These are phyloP conservation scores for Molossus molossus DNA, from an alignment of 2,797 vertebrate genomes.

Conservation along the genomic window DNA sequence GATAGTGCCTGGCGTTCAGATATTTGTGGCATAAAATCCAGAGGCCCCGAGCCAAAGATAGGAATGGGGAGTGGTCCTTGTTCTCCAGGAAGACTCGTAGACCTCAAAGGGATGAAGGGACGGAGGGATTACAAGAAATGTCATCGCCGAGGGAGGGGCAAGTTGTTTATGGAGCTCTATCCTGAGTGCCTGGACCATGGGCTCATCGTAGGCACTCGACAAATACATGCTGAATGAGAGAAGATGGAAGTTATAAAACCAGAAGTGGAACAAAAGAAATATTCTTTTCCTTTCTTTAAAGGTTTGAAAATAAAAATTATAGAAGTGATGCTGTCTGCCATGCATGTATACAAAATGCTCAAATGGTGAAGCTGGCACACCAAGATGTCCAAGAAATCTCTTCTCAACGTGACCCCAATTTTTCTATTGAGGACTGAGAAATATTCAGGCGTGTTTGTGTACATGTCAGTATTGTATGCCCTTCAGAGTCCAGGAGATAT, in stretches of 20 bases:
- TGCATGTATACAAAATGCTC: background rate
- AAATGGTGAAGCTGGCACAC: slow-evolving; percentile 5
- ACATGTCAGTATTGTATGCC: background rate
- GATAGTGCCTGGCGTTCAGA: slow-evolving; percentile 17
- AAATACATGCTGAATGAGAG: background rate
- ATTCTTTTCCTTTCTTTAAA: slow-evolving; percentile 40
- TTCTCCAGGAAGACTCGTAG: background rate
- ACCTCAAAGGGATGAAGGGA: background rate
- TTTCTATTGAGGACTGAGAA: background rate
- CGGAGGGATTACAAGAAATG: background rate
- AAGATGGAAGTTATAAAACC: background rate
- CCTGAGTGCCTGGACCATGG: rapidly evolving
- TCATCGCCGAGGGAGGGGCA: background rate
- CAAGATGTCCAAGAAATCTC: background rate
- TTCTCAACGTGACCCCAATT: background rate
- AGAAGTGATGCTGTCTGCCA: background rate
- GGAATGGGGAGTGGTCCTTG: background rate
- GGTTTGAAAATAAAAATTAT: slow-evolving; percentile 1
- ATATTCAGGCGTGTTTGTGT: background rate
- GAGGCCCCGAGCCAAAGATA: background rate
- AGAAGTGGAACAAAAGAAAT: background rate
- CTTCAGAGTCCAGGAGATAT: background rate
- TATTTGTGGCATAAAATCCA: background rate
- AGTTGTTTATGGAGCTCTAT: background rate
- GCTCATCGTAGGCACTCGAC: background rate